Percentiles rank a stretch among this genome's conserved stretches.
These are phyloP conservation scores for Alcedo atthis DNA, from an alignment of 2,797 vertebrate genomes.

Conservation along the genomic window DNA sequence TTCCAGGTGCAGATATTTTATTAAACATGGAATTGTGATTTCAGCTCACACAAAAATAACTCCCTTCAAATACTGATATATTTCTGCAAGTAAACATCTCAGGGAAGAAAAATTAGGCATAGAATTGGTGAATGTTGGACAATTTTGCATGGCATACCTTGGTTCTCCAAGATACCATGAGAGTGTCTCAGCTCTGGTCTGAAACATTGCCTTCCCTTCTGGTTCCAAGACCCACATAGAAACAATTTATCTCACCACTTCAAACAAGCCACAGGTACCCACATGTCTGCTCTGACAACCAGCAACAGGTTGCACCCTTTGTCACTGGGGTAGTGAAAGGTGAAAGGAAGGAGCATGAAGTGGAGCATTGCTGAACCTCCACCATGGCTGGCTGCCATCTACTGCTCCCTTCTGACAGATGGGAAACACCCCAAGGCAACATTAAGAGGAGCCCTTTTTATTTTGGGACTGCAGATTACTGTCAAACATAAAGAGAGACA, in stretches of 20 bases:
- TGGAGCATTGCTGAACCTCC: not conserved
- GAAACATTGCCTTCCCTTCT: not conserved
- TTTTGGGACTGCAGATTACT: constrained; percentile 16
- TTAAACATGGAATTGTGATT: not conserved
- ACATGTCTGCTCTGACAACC: not conserved
- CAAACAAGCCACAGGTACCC: not conserved
- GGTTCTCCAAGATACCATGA: not conserved
- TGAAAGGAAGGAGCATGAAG: not conserved
- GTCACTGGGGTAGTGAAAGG: not conserved
- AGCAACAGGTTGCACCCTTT: not conserved
- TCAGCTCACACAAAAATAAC: not conserved
- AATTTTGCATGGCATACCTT: not conserved
- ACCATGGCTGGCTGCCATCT: rapidly evolving
- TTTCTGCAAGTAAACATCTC: not conserved
- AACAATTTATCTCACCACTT: not conserved
- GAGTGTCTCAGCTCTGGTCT: not conserved
- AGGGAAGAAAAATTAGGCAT: not conserved
- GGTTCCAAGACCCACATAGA: not conserved
- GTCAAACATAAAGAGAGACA: not conserved
- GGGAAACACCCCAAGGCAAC: constrained; percentile 40
- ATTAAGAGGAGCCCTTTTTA: constrained; percentile 21
- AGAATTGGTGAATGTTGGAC: not conserved
- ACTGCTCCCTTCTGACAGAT: not conserved
- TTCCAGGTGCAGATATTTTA: not conserved
- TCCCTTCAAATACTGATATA: not conserved